Evolutionary conservation across 2,113 vertebrate genomes (phyloP), one percentile per base, ranked within the genome.

Genomic region (Podarcis raffonei): DNA sequence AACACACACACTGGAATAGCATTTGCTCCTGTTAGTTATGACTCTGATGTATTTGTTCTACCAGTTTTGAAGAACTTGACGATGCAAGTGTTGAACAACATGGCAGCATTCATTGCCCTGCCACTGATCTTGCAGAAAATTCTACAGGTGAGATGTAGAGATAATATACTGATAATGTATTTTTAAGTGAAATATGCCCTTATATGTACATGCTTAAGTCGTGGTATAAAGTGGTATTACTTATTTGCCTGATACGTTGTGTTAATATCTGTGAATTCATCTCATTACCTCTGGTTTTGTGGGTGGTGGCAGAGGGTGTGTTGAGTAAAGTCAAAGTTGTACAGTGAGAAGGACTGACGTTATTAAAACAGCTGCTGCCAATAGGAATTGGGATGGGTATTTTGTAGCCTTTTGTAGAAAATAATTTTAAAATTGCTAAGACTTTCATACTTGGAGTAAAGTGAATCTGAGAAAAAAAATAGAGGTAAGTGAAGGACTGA

Each of bases 61-160:
- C 69, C 94, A 99, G 99, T 97, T 75, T 95, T 99, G 94, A 99
- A 99, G 94, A 97, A 98, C 91, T 95, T 99, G 94, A 99, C 99
- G 0, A 99, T 99, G 98, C 98, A 98, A 93, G 98, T 99, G 85
- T 96, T 99, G 80, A 99, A 99, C 96, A 97, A 96, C 86, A 99
- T 99, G 99, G 98, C 98, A 89, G 96, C 98, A 1, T 99, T 99
- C 91, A 99, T 99, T 22, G 96, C 98, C 75, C 96, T 99, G 32
- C 99, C 98, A 18, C 97, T 98, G 27, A 99, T 99, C 93, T 97
- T 99, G 93, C 98, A 99, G 78, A 97, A 97, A 81, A 99, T 99
- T 88, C 96, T 99, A 57, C 98, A 99, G 98, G 99, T 98, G 72
- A 96, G 97, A n/a, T n/a, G n/a, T n/a, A n/a, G n/a, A n/a, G n/a